These are phyloP conservation scores for Drosophila macrospina DNA, from an alignment of 2,888 invertebrate species.

Conservation along the genomic window DNA sequence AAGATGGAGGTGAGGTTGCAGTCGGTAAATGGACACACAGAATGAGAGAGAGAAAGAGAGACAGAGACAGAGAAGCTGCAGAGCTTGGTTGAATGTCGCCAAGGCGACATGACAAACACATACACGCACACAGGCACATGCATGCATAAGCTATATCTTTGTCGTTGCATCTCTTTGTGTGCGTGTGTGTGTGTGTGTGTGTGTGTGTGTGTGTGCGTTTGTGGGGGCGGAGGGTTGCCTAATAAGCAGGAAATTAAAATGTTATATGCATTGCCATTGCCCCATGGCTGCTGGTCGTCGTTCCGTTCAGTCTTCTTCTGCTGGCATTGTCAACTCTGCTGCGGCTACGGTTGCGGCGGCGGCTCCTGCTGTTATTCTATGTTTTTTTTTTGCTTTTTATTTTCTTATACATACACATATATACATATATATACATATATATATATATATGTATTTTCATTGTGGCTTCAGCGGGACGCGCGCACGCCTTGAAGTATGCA, in stretches of 20 bases:
- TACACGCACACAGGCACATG: slow-evolving; percentile 3
- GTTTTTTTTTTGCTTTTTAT: slow-evolving; percentile 14
- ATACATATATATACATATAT: no score
- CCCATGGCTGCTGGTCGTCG: slow-evolving; percentile 31
- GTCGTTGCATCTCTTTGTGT: slow-evolving; percentile 60
- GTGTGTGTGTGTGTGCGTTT: slow-evolving; percentile 21
- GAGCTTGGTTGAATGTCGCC: slow-evolving; percentile 31
- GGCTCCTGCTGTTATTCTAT: slow-evolving; percentile 19
- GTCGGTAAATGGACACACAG: neutral
- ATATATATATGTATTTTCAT: slow-evolving; percentile 25
- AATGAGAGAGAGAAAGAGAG: no score
- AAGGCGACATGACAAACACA: slow-evolving; percentile 42
- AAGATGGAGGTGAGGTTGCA: slow-evolving; percentile 39
- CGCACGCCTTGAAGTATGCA: slow-evolving; percentile 78
- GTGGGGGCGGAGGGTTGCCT: slow-evolving; percentile 56
- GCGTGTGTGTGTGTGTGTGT: neutral
- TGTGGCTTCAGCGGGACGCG: slow-evolving; percentile 41
- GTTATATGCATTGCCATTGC: slow-evolving; percentile 75
- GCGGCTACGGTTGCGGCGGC: slow-evolving; percentile 18
- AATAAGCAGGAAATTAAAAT: slow-evolving; percentile 83
- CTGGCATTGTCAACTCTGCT: slow-evolving; percentile 57
- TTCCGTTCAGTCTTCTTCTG: slow-evolving; percentile 13
- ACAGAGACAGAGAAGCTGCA: neutral
- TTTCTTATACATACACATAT: no score
- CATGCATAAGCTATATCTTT: slow-evolving; percentile 51